Base-by-base conservation (phyloP, 2,797 vertebrate genomes). In the Darevskia nairensis region DNA sequence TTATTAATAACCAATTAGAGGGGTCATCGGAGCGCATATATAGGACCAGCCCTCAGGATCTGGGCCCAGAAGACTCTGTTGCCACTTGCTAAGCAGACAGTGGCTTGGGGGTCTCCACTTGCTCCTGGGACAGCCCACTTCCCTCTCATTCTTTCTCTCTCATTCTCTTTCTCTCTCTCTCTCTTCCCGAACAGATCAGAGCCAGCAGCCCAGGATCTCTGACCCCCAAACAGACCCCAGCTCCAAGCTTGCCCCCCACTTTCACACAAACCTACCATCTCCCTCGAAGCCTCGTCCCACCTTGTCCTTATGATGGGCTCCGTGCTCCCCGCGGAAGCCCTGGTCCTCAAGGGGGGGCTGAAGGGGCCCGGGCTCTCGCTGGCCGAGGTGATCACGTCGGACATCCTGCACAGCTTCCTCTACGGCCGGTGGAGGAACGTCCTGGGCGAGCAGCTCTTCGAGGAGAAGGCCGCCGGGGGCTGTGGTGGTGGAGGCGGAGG, bases 1-100 rank as follows among this genome's bases (percentile, higher is more conserved):
- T 98, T 98, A 98, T 98, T 98, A 98, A 98, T 98, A 98, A 98
- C 98, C 98, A 98, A 99, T 99, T 98, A 98, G 98, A 97, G 97
- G 97, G 98, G 98, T 98, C 97, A 98, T 96, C 94, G 95, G 95
- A 96, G 97, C 97, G 96, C 97, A 96, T 98, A 98, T 98, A 98
- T 97, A 98, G n/a, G 15, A n/a, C 96, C 93, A 95, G 94, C 92
- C 94, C 89, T 23, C 95, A 95, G 95, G 66, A 93, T 95, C 94
- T 92, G 64, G 50, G 94, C 88, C 94, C 92, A 93, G 89, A 85
- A 92, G 92, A 94, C 94, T 93, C 92, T 90, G 50, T 55, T 55
- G 94, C 87, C 92, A 85, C 4, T 85, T 46, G 90, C 84, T 64
- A 68, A 78, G 86, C 87, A 78, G 88, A 61, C 82, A 80, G 90